A percentile compares a stretch with the other conserved stretches of the same genome.
Conservation (phyloP, 2,113 vertebrate genomes). For the Dicaeum eximium region DNA sequence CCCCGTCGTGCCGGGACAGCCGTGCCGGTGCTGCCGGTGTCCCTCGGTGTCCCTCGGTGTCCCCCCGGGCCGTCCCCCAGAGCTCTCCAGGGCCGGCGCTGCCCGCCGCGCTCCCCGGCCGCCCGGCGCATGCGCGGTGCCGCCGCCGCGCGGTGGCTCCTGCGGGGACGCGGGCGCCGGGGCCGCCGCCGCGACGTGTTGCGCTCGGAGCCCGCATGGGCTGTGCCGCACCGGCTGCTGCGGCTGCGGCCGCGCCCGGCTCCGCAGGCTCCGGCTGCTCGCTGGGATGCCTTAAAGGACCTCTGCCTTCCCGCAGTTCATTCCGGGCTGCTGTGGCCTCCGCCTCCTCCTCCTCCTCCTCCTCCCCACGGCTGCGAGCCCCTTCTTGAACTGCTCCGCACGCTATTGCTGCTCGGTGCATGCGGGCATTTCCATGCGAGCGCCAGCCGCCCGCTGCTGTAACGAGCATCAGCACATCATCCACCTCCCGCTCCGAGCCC, state of each 20-base stretch:
- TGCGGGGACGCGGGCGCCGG: not conserved
- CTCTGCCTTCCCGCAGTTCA: not conserved
- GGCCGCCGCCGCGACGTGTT: not conserved
- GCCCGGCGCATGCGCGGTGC: not conserved
- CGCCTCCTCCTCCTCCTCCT: not conserved
- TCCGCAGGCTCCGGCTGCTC: not conserved
- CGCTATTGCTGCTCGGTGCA: not conserved
- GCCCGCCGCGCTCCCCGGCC: not conserved
- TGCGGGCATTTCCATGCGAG: not conserved
- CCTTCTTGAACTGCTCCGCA: not conserved
- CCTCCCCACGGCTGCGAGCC: not conserved
- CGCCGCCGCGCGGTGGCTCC: not conserved
- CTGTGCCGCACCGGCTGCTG: not conserved
- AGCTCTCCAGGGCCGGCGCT: accelerated
- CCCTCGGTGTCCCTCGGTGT: accelerated
- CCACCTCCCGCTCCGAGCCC: not conserved
- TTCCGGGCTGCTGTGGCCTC: not conserved
- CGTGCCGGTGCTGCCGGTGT: accelerated
- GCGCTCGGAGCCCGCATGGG: not conserved
- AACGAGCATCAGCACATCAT: not conserved
- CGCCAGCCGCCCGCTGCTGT: not conserved
- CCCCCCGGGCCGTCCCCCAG: accelerated
- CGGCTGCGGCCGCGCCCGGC: not conserved
- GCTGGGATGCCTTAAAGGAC: not conserved
- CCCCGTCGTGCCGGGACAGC: accelerated